Conservation (phyloP, 2,797 vertebrate species). For the Brachymystax lenok region DNA sequence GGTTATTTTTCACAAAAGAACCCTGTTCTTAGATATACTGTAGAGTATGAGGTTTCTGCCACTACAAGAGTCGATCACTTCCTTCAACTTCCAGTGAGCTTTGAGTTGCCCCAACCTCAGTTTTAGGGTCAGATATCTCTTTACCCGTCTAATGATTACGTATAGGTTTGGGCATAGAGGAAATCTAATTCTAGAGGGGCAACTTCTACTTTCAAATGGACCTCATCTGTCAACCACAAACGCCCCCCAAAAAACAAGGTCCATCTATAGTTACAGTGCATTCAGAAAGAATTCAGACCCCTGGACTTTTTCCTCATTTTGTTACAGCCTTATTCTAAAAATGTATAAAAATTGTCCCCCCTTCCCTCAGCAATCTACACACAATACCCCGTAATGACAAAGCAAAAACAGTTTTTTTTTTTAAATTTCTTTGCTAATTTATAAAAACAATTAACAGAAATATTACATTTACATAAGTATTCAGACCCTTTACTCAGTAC, state of each 20-base stretch:
- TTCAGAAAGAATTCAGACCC: background rate
- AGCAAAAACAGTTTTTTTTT: no score
- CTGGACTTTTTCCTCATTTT: no score
- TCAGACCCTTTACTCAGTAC: no score
- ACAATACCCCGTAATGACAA: no score
- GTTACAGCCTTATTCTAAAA: no score
- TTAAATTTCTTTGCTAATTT: no score
- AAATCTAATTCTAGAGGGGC: background rate
- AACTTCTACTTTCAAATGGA: background rate
- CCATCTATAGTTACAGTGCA: background rate
- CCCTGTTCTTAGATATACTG: background rate
- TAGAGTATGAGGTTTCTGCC: background rate
- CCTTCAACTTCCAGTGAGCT: no score
- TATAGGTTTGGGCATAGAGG: background rate
- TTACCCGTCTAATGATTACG: no score
- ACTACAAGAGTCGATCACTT: background rate
- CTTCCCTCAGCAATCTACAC: no score
- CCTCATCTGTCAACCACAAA: background rate
- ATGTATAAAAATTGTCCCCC: no score
- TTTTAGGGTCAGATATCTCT: background rate
- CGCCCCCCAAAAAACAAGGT: background rate
- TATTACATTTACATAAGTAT: no score
- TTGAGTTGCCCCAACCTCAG: background rate
- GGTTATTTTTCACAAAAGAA: background rate
- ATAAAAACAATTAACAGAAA: no score